These are phyloP conservation scores for Natator depressus DNA, from an alignment of 2,113 vertebrate genomes.

Conservation along the genomic window DNA sequence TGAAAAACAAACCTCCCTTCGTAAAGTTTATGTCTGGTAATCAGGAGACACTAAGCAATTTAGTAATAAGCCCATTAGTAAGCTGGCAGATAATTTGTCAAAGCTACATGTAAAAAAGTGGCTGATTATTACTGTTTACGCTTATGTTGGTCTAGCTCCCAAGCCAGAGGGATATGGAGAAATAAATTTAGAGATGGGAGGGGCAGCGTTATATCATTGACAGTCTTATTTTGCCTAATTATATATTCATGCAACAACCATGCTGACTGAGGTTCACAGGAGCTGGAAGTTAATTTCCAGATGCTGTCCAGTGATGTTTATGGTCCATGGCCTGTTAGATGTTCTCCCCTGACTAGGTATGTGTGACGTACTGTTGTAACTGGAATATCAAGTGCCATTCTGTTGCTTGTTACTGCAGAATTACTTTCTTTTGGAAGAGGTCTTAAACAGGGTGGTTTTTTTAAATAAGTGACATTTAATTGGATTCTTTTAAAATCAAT, in stretches of 20 bases:
- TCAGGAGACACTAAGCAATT: not conserved
- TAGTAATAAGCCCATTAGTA: not conserved
- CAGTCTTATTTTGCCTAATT: slow-evolving; percentile 15
- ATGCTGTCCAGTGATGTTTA: not conserved
- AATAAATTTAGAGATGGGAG: not conserved
- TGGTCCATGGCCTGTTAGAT: not conserved
- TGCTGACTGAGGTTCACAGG: not conserved
- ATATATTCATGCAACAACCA: not conserved
- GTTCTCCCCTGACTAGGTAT: not conserved
- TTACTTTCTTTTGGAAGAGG: not conserved
- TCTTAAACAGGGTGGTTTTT: not conserved
- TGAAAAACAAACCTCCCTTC: not conserved
- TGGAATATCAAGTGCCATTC: not conserved
- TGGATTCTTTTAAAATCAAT: not conserved
- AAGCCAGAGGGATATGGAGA: not conserved
- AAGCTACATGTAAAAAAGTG: not conserved
- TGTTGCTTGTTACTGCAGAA: slow-evolving; percentile 9
- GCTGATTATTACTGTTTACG: not conserved
- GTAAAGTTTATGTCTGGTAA: not conserved
- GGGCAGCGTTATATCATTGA: not conserved
- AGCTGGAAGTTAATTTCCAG: not conserved
- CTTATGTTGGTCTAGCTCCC: not conserved
- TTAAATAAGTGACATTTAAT: not conserved
- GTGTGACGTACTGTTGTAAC: not conserved
- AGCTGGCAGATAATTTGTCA: not conserved